Conservation (phyloP, 2,888 invertebrate species). For the Dione vanillae region DNA sequence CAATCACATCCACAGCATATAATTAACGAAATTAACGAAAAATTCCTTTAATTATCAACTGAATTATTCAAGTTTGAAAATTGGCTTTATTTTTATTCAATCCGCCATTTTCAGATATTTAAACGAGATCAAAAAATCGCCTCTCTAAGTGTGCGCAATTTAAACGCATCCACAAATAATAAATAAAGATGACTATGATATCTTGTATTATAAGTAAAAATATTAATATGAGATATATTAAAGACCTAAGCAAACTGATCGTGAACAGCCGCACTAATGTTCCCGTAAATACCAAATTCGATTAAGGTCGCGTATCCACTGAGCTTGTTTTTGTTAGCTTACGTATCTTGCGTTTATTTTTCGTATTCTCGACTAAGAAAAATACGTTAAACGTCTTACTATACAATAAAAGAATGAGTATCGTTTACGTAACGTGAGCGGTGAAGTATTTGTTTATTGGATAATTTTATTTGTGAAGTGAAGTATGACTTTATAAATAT, state of each 20-base stretch:
- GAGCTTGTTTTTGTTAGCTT: slow-evolving; percentile 60
- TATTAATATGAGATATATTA: neutral
- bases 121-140: no score
- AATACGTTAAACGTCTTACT: slow-evolving; percentile 28
- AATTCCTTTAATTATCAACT: no score
- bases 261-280: slow-evolving; percentile 52
- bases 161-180: no score
- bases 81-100: no score
- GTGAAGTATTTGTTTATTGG: neutral
- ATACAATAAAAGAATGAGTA: neutral
- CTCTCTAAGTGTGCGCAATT: no score
- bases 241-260: slow-evolving; percentile 10
- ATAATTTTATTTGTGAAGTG: neutral
- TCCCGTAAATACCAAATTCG: slow-evolving; percentile 62
- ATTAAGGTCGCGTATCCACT: slow-evolving; percentile 64
- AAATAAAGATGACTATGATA: no score
- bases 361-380: slow-evolving; percentile 40
- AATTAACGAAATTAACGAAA: no score
- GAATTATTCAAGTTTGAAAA: no score
- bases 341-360: slow-evolving; percentile 44
- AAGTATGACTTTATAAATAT: no score
- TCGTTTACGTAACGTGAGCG: neutral
- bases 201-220: neutral
- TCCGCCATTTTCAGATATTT: no score
- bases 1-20: no score